Evolutionary conservation across 2,113 vertebrate species (phyloP).

Genomic region (Phalacrocorax pelagicus): DNA sequence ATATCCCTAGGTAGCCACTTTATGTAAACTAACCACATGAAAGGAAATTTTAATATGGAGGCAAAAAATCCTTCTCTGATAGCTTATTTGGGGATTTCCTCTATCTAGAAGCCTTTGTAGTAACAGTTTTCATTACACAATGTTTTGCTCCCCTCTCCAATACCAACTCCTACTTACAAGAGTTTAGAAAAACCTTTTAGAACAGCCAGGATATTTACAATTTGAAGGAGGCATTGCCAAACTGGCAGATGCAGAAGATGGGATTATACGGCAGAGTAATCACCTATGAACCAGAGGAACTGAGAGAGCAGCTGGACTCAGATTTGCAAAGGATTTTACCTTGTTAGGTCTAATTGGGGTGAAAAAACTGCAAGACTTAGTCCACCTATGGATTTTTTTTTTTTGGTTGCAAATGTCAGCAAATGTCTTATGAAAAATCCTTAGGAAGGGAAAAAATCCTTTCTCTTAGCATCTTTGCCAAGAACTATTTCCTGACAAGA

Average conservation of each 20-base stretch:
- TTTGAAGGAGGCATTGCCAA: background rate
- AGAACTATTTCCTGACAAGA: background rate
- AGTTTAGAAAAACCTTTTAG: background rate
- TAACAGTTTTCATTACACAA: background rate
- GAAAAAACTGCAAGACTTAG: background rate
- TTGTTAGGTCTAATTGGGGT: background rate
- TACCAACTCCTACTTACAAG: background rate
- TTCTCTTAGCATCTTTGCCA: background rate
- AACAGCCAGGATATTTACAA: background rate
- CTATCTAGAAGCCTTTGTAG: background rate
- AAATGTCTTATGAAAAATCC: background rate
- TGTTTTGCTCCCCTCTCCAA: background rate
- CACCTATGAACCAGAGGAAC: background rate
- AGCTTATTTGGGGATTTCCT: conserved; percentile 5
- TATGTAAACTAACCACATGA: conserved; percentile 33
- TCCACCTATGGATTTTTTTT: background rate
- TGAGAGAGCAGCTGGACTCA: background rate
- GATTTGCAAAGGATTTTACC: background rate
- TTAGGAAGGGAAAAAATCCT: background rate
- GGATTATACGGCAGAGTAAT: background rate
- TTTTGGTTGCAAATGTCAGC: background rate
- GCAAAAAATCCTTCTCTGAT: conserved; percentile 3
- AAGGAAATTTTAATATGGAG: conserved; percentile 34
- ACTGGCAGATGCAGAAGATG: background rate
- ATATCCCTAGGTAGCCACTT: conserved; percentile 44